phyloP scores from a whole-genome alignment of 2,113 vertebrate genomes.

The Nyctereutes procyonoides region DNA sequence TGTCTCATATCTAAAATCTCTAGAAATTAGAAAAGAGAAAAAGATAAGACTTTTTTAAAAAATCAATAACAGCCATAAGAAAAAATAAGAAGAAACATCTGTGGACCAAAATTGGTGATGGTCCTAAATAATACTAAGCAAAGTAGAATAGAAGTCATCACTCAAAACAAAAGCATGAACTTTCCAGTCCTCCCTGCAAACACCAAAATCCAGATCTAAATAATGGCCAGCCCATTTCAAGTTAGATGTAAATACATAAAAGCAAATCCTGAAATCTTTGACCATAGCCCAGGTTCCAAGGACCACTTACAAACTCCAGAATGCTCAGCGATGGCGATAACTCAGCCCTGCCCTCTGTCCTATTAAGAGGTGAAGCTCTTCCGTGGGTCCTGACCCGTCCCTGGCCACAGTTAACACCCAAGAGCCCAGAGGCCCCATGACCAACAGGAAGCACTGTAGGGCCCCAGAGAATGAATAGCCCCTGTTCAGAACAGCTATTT shows the following conservation, averaged over 20 bases:
- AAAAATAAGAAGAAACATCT: not conserved
- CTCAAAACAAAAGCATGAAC: not conserved
- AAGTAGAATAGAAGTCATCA: not conserved
- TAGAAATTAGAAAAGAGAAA: not conserved
- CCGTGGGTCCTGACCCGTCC: not conserved
- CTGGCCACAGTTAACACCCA: not conserved
- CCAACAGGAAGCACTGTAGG: not conserved
- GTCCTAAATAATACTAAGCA: not conserved
- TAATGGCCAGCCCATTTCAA: not conserved
- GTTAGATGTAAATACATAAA: not conserved
- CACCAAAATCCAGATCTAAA: not conserved
- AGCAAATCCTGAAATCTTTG: not conserved
- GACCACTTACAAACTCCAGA: not conserved
- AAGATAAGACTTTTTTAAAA: not conserved
- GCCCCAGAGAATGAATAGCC: not conserved
- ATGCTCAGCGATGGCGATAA: accelerated
- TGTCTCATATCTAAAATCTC: not conserved
- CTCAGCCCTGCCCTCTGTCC: too few relatives aligned
- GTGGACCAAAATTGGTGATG: not conserved
- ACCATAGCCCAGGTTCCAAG: not conserved
- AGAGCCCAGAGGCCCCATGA: not conserved
- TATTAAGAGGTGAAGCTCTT: not conserved
- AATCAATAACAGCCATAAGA: not conserved
- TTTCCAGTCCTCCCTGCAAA: not conserved
- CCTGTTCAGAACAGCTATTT: not conserved